Evolutionary conservation across 2,888 invertebrate genomes (phyloP).

Genomic region (Zygothrica quintamaculata): DNA sequence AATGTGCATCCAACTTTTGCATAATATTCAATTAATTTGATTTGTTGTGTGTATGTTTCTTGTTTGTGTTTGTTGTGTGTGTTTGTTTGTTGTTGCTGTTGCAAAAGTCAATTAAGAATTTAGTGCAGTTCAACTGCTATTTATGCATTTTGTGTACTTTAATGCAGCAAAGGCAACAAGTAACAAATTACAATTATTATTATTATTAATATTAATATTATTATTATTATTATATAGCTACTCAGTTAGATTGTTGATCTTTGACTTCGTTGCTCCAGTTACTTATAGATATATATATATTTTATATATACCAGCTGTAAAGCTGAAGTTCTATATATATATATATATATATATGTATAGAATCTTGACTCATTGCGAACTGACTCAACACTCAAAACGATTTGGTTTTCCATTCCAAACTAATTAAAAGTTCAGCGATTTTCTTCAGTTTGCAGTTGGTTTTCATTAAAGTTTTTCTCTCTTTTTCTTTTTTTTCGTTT

Average conservation of each 20-base stretch:
- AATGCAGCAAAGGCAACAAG: conserved; percentile 25
- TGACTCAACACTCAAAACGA: background rate
- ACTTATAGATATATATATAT: background rate
- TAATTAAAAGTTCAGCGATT: conserved; percentile 76
- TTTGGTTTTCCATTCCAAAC: conserved; percentile 60
- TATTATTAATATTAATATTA: too few species aligned
- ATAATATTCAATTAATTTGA: conserved; percentile 73
- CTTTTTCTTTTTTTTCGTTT: too few species aligned
- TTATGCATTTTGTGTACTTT: conserved; percentile 21
- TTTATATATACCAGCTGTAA: too few species aligned
- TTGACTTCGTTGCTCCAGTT: conserved; percentile 26
- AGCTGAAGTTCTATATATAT: too few species aligned
- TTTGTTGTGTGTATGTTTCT: conserved; percentile 38
- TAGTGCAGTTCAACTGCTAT: conserved; percentile 41
- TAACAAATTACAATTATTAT: conserved; percentile 45
- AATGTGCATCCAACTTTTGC: conserved; percentile 50
- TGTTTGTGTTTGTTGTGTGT: conserved; percentile 11
- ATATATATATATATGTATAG: too few species aligned
- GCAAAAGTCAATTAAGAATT: conserved; percentile 73
- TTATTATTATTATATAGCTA: too few species aligned
- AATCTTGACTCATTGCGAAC: too few species aligned
- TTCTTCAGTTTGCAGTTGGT: conserved; percentile 63
- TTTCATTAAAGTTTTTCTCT: conserved; percentile 64
- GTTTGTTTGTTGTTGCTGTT: conserved; percentile 36
- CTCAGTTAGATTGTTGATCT: conserved; percentile 66